Percentiles rank a stretch among this genome's conserved stretches.
These are phyloP conservation scores for Geotrypetes seraphini DNA, from an alignment of 2,797 vertebrate species.

Conservation along the genomic window DNA sequence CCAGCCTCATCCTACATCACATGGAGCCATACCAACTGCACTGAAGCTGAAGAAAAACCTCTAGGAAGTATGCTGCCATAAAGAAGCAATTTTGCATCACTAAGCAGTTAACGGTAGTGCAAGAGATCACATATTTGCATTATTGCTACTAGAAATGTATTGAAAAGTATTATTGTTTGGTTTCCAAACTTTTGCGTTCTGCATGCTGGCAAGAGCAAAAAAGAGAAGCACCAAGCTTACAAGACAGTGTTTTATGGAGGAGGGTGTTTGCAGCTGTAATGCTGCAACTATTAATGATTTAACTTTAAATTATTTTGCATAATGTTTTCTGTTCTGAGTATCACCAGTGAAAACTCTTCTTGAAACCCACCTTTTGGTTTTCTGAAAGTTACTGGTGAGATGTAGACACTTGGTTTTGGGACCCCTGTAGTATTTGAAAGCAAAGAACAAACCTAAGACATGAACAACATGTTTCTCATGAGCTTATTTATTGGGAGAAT, in stretches of 20 bases:
- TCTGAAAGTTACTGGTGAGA: no score
- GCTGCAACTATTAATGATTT: no score
- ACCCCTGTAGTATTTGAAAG: no score
- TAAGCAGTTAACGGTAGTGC: conserved; percentile 33
- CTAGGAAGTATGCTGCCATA: conserved; percentile 10
- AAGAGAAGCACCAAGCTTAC: conserved; percentile 13
- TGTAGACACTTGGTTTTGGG: no score
- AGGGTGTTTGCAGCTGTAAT: no score
- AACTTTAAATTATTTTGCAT: conserved; percentile 61
- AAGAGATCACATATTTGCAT: conserved; percentile 29
- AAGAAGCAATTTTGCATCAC: conserved; percentile 24
- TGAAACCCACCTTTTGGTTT: no score
- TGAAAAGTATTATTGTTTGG: conserved; percentile 37
- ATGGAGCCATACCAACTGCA: conserved; percentile 44
- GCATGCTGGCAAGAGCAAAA: no score
- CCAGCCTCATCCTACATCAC: conserved; percentile 27
- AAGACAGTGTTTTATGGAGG: no score
- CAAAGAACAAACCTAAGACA: no score
- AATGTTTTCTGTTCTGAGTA: no score
- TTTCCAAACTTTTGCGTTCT: conserved; percentile 23
- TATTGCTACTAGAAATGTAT: conserved; percentile 37
- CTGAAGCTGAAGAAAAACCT: conserved; percentile 39
- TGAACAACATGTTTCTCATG: no score
- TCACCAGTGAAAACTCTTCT: no score
- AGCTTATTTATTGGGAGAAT: conserved; percentile 30